Evolutionary conservation across 2,797 vertebrate species (phyloP).

Genomic region (Xiphophorus birchmanni): DNA sequence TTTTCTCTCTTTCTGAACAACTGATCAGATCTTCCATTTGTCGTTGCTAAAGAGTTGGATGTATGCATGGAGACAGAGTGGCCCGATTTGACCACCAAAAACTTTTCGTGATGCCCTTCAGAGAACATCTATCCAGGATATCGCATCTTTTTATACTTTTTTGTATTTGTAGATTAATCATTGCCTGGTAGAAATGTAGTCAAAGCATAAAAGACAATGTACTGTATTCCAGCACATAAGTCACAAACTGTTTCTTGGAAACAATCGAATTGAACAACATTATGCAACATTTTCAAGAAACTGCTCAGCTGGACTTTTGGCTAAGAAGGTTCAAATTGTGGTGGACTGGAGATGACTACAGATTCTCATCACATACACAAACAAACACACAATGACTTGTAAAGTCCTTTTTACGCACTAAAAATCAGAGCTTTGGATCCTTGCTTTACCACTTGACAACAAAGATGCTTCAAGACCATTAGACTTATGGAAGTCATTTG

Average conservation of each 20-base stretch:
- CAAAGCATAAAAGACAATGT: conserved; percentile 54
- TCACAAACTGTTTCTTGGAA: conserved; percentile 52
- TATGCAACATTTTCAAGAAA: conserved; percentile 77
- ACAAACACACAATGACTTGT: conserved; percentile 46
- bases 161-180: conserved; percentile 80
- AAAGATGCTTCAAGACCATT: conserved; percentile 41
- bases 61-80: conserved; percentile 59
- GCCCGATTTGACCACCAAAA: conserved; percentile 36
- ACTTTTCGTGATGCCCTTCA: conserved; percentile 57
- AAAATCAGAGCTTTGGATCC: conserved; percentile 47
- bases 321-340: conserved; percentile 48
- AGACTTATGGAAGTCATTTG: conserved; percentile 8
- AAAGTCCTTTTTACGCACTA: conserved; percentile 66
- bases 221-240: conserved; percentile 55
- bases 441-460: conserved; percentile 41
- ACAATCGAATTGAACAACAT: conserved; percentile 66
- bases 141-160: conserved; percentile 80
- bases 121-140: conserved; percentile 49
- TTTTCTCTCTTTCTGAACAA: conserved; percentile 41
- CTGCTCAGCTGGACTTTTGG: conserved; percentile 44
- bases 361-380: conserved; percentile 43
- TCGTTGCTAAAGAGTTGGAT: conserved; percentile 57
- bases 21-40: conserved; percentile 63
- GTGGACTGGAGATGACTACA: conserved; percentile 57
- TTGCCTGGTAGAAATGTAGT: conserved; percentile 72